These are phyloP conservation scores for Periophthalmodon schlosseri DNA, from an alignment of 2,113 vertebrate species.

Conservation along the genomic window DNA sequence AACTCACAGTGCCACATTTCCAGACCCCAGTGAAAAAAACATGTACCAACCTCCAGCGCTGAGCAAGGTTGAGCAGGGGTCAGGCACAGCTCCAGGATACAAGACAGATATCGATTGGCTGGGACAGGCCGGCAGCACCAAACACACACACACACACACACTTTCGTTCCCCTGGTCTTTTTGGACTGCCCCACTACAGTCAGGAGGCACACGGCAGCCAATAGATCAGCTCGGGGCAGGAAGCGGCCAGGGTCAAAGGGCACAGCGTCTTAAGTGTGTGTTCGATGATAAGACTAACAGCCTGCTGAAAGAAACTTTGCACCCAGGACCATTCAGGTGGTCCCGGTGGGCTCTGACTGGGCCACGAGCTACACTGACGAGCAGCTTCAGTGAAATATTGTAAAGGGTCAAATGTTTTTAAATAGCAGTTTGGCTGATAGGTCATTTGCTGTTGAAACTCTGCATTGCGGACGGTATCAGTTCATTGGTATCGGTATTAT, in stretches of 20 bases:
- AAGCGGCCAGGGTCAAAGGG: conserved; percentile 71
- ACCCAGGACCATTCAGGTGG: conserved; percentile 54
- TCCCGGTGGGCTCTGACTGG: conserved; percentile 45
- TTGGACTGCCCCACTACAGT: conserved; percentile 50
- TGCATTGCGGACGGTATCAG: too few relatives aligned
- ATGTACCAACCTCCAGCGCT: conserved; percentile 50
- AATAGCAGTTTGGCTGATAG: too few relatives aligned
- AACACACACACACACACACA: conserved; percentile 20
- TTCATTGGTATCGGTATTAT: too few relatives aligned
- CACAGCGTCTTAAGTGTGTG: conserved; percentile 47
- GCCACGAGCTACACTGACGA: conserved; percentile 33
- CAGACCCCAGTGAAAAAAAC: conserved; percentile 48
- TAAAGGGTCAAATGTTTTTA: too few relatives aligned
- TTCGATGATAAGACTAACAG: conserved; percentile 71
- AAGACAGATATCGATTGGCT: conserved; percentile 76
- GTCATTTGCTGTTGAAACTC: too few relatives aligned
- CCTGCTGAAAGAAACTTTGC: conserved; percentile 62
- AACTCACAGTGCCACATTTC: conserved; percentile 61
- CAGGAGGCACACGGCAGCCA: conserved; percentile 69
- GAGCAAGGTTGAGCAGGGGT: conserved; percentile 72
- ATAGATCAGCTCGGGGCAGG: conserved; percentile 78
- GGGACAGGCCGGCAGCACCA: conserved; percentile 61
- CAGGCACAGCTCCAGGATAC: conserved; percentile 73
- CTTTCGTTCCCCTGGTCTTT: conserved; percentile 47
- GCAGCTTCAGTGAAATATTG: conserved; percentile 9